Evolutionary conservation across 2,797 vertebrate species (phyloP), one percentile per base, ranked within the genome.

Genomic region (Lophius americanus): DNA sequence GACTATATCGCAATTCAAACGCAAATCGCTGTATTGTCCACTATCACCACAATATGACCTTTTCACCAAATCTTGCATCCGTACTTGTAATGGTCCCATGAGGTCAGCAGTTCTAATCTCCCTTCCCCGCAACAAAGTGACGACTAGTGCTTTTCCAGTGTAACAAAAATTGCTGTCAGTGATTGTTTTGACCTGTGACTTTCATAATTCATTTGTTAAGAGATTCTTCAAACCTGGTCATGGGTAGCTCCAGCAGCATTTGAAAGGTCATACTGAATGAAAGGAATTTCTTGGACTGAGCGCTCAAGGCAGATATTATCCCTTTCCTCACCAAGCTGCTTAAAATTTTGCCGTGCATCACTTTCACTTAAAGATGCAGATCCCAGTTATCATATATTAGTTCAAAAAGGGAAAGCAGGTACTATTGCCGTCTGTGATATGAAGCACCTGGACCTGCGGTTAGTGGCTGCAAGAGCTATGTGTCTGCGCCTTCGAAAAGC

Each of bases 401-500:
- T 23, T 23, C 23, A 23, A 23, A 23, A 23, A 23, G 23, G 76
- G 83, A 78, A 66, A 14, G 39, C 66, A 49, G 62, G 73, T 62
- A 47, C 60, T 3, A 23, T 23, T 23, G 23, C 2, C 23, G 39
- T 69, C 55, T 61, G 65, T 67, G 39, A 56, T 59, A 62, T 64
- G 50, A 72, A 68, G 53, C 49, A 39, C 54, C 38, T 23, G 48
- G 54, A 51, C 51, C 55, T 60, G 32, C 63, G 61, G 75, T 66
- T 54, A 64, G 69, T 73, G 41, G 66, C 78, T 76, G 44, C 54
- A 14, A 58, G 63, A 51, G 63, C 48, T 0, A 9, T 67, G 37
- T 52, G 61, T 72, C 77, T 77, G 67, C 12, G 38, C 75, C 72
- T 86, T 53, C 11, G 6, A 79, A 75, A 81, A 80, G 80, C 74